Evolutionary conservation across 2,888 invertebrate species (phyloP), one percentile per base, ranked within the genome.

Genomic region (Lypha dubia): DNA sequence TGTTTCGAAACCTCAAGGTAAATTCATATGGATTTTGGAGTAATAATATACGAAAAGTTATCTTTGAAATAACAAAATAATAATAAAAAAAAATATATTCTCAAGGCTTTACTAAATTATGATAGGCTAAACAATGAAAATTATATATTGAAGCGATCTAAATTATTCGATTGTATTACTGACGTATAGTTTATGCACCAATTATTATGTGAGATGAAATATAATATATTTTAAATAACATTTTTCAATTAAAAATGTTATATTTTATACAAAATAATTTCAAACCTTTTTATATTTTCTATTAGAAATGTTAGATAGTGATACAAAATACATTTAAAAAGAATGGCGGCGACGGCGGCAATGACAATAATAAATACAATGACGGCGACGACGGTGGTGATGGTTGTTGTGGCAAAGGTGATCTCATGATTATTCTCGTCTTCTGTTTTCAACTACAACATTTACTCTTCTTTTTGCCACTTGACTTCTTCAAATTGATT

Each of bases 361-460:
- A 70, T 17, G 22, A 51, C 22, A 60, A 28, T 24, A 67, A 67
- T 70, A 41, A 77, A 56, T 56, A 56, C 49, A 20, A 65, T 46
- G 56, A 22, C 63, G 56, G 41, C 68, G 67, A 68, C 53, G 51
- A 63, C 65, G 68, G 62, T 58, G 62, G 62, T 38, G 35, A 17
- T 53, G 32, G 71, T 65, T 24, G 53, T 79, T 58, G 75, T 71
- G 75, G 62, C 75, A 76, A 70, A 82, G 41, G 49, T 75, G 70
- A 63, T 77, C 60, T 84, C 49, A 73, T 41, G 17, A 49, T 32
- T 51, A 60, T 53, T 53, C 17, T 58, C 41, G 74, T 65, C 32
- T 70, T 63, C 62, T 44, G 77, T 81, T 91, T 91, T 90, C 90
- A 90, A 90, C 91, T 91, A 89, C 92, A 92, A 88, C 92, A 92